Evolutionary conservation across 1,140 invertebrate species (phyloP).

Genomic region (Drosophila pallidifrons): DNA sequence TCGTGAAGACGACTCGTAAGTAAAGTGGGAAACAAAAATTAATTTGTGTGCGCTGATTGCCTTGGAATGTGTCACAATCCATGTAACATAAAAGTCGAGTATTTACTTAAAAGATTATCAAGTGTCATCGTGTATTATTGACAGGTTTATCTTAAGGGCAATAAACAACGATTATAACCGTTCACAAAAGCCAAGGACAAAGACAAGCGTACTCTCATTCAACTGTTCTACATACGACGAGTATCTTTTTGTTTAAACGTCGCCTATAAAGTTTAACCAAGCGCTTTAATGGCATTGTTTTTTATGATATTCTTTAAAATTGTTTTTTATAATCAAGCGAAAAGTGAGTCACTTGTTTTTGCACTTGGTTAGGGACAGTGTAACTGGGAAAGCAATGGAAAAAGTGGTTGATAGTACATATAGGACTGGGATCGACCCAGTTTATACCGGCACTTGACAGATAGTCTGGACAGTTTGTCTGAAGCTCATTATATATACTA

Average conservation of each 20-base stretch:
- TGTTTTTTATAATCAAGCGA: slow-evolving; percentile 13
- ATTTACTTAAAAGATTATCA: slow-evolving; percentile 6
- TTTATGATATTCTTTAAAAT: slow-evolving; percentile 4
- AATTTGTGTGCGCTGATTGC: neutral
- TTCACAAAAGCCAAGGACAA: slow-evolving; percentile 11
- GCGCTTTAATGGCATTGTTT: neutral
- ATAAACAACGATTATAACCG: slow-evolving; percentile 18
- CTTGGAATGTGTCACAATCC: neutral
- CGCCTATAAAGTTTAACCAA: slow-evolving; percentile 36
- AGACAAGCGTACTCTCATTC: neutral
- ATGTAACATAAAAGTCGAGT: slow-evolving; percentile 7
- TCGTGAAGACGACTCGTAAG: slow-evolving; percentile 60
- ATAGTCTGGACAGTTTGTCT: slow-evolving; percentile 51
- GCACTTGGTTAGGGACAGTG: neutral
- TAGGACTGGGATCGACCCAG: slow-evolving; percentile 53
- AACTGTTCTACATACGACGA: neutral
- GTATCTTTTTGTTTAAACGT: slow-evolving; percentile 11
- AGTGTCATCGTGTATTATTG: slow-evolving; percentile 16
- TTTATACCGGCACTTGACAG: slow-evolving; percentile 61
- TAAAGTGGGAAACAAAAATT: slow-evolving; percentile 43
- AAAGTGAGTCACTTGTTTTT: slow-evolving; percentile 31
- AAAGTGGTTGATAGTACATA: slow-evolving; percentile 18
- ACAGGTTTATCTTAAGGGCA: slow-evolving; percentile 6
- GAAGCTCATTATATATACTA: slow-evolving; percentile 17
- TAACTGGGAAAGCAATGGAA: neutral